Evolutionary conservation across 2,113 vertebrate genomes (phyloP).

Genomic region (Datnioides undecimradiatus): DNA sequence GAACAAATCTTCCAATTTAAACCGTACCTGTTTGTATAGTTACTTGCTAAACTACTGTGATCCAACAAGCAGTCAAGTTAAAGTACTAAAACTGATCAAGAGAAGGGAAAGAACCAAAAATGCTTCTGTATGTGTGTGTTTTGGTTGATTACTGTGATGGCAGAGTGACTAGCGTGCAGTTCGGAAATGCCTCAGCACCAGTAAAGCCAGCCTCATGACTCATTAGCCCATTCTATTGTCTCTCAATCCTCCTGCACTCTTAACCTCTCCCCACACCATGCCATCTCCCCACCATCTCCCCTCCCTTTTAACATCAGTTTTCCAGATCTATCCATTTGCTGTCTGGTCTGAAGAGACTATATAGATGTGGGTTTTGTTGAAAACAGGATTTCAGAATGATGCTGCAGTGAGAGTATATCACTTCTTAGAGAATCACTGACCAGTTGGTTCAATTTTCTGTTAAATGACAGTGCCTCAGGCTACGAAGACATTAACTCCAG

Average conservation of each 20-base stretch:
- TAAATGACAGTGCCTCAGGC: background rate
- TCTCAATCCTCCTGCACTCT: constrained; percentile 68
- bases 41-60: background rate
- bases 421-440: background rate
- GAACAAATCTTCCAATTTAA: background rate
- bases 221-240: constrained; percentile 72
- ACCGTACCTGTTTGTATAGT: background rate
- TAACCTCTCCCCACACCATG: constrained; percentile 45
- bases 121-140: background rate
- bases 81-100: background rate
- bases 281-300: background rate
- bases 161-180: constrained; percentile 19
- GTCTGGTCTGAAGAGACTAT: background rate
- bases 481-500: background rate
- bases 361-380: background rate
- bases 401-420: background rate
- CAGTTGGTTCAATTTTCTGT: background rate
- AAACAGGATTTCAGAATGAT: background rate
- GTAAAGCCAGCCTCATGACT: constrained; percentile 66
- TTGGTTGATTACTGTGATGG: background rate
- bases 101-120: background rate
- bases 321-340: constrained; percentile 39
- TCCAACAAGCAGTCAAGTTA: background rate
- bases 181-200: constrained; percentile 64
- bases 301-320: constrained; percentile 37